phyloP scores from a whole-genome alignment of 1,140 invertebrate genomes.

The Protaetia brevitarsis region DNA sequence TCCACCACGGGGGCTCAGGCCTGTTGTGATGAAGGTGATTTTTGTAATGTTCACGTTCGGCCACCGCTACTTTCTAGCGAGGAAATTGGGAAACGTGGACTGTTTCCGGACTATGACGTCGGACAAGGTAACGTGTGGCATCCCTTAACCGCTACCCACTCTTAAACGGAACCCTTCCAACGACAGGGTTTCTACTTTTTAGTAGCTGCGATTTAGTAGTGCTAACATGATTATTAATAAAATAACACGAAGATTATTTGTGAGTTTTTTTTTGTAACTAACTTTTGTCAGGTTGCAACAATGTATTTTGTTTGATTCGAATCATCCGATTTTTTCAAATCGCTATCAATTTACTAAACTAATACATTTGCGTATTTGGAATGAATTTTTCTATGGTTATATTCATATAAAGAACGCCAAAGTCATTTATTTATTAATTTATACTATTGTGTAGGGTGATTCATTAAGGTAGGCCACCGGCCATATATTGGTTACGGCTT shows the following conservation, averaged over 20 bases:
- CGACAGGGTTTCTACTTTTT: not conserved
- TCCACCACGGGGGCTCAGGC: conserved; percentile 44
- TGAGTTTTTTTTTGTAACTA: conserved; percentile 10
- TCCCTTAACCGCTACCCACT: conserved; percentile 18
- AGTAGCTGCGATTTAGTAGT: not conserved
- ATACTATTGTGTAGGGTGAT: too few species aligned
- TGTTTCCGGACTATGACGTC: conserved; percentile 9
- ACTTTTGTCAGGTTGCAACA: conserved; percentile 14
- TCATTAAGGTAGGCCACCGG: too few species aligned
- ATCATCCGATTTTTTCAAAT: too few species aligned
- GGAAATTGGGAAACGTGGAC: not conserved
- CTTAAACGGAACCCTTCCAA: conserved; percentile 1
- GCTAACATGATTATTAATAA: not conserved
- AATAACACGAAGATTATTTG: not conserved
- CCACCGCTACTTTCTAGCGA: conserved; percentile 35
- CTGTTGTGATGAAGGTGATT: conserved; percentile 62
- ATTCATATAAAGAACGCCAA: too few species aligned
- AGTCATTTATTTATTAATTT: too few species aligned
- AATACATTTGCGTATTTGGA: too few species aligned
- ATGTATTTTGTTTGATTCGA: not conserved
- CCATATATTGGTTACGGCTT: too few species aligned
- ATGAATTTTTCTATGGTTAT: too few species aligned
- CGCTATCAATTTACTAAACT: too few species aligned
- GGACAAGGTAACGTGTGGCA: conserved; percentile 42
- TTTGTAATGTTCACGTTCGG: conserved; percentile 61